Evolutionary conservation across 2,888 invertebrate species (phyloP).

Genomic region (Autographa gamma): DNA sequence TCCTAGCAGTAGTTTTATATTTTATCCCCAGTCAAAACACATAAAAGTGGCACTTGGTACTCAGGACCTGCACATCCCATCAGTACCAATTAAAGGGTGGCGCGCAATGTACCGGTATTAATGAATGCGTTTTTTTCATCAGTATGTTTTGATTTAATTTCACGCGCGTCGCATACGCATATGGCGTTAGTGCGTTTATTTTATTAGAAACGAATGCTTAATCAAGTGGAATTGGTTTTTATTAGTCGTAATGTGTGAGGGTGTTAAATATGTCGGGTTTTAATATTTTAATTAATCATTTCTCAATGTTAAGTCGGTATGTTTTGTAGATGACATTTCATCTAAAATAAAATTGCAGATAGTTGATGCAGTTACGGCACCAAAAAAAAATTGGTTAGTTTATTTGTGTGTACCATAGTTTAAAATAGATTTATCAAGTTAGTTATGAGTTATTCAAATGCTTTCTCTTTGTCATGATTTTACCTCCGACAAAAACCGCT

Average conservation of each 20-base stretch:
- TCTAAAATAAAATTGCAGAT: background rate
- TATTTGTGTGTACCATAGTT: too few species aligned
- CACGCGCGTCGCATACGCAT: constrained; percentile 54
- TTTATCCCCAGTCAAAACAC: background rate
- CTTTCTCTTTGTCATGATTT: too few species aligned
- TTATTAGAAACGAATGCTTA: constrained; percentile 54
- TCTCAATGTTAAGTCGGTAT: background rate
- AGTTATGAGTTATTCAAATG: too few species aligned
- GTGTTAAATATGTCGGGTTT: constrained; percentile 26
- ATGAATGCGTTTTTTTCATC: constrained; percentile 46
- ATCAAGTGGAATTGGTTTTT: constrained; percentile 52
- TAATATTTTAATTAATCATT: background rate
- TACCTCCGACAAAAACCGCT: too few species aligned
- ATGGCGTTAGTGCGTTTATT: constrained; percentile 55
- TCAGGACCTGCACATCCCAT: constrained; percentile 36
- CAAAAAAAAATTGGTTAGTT: too few species aligned
- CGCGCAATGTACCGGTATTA: constrained; percentile 52
- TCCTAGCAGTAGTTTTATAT: background rate
- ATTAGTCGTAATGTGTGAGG: constrained; percentile 14
- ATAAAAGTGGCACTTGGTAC: background rate
- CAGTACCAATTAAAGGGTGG: constrained; percentile 38
- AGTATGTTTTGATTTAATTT: constrained; percentile 60
- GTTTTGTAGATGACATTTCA: background rate
- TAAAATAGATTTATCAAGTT: too few species aligned
- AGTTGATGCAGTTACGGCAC: background rate